Evolutionary conservation across 2,113 vertebrate genomes (phyloP).

Genomic region (Peromyscus californicus): DNA sequence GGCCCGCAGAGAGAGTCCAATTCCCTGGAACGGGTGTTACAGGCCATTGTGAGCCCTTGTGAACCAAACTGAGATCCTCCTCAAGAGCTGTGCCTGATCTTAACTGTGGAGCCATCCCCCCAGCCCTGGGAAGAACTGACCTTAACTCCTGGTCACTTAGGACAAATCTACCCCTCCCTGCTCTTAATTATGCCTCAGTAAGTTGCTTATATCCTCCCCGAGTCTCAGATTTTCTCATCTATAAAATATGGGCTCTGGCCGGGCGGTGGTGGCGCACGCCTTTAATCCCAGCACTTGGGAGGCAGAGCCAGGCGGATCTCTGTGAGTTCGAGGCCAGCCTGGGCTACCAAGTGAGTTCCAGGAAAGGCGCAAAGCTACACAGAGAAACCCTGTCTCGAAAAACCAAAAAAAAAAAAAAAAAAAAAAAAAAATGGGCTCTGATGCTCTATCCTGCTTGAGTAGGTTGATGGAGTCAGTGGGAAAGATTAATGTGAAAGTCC

Average conservation of each 20-base stretch:
- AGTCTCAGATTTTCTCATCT: slow-evolving; percentile 66
- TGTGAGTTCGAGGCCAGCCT: too few species aligned
- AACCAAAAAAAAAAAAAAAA: too few species aligned
- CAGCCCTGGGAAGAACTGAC: slow-evolving; percentile 1
- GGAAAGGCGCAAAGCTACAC: too few species aligned
- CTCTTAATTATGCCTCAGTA: slow-evolving; percentile 51
- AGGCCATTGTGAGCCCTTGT: background rate
- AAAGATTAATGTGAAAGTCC: slow-evolving; percentile 48
- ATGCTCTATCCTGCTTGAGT: slow-evolving; percentile 27
- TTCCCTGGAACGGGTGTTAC: background rate
- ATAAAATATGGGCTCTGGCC: slow-evolving; percentile 52
- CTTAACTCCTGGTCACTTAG: slow-evolving; percentile 38
- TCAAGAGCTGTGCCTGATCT: background rate
- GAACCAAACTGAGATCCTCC: background rate
- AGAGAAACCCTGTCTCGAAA: too few species aligned
- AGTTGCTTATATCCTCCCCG: slow-evolving; percentile 27
- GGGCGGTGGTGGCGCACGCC: too few species aligned
- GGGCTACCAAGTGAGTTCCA: too few species aligned
- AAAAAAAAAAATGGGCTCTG: slow-evolving; percentile 48
- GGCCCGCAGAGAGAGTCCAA: background rate
- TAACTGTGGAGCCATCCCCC: background rate
- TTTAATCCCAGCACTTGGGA: too few species aligned
- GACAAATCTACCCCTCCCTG: slow-evolving; percentile 1
- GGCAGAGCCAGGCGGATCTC: too few species aligned
- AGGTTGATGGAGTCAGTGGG: slow-evolving; percentile 22